These are phyloP conservation scores for Leptosomus discolor DNA, from an alignment of 2,113 vertebrate genomes.

Conservation along the genomic window DNA sequence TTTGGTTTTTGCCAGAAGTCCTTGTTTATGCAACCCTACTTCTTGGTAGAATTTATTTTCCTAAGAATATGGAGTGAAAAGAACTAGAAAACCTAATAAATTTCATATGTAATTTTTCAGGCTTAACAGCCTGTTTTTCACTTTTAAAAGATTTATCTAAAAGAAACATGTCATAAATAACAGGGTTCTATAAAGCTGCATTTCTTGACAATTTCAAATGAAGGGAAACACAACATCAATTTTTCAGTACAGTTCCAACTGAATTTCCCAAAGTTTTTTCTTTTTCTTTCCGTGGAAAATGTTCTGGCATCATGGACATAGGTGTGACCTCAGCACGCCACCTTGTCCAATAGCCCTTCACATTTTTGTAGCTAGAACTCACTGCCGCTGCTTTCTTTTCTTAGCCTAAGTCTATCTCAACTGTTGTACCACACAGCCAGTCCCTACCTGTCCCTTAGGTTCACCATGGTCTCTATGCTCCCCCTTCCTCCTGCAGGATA, in stretches of 20 bases:
- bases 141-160: background rate
- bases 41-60: background rate
- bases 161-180: background rate
- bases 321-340: background rate
- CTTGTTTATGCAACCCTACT: background rate
- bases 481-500: background rate
- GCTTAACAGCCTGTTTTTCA: background rate
- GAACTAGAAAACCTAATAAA: background rate
- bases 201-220: background rate
- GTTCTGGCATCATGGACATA: background rate
- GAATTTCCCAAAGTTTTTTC: background rate
- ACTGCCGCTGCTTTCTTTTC: background rate
- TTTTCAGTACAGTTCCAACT: background rate
- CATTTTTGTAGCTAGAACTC: background rate
- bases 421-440: background rate
- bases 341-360: background rate
- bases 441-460: background rate
- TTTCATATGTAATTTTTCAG: background rate
- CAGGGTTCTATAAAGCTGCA: background rate
- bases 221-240: background rate
- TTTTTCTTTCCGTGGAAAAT: background rate
- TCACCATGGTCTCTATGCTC: background rate
- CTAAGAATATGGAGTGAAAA: background rate
- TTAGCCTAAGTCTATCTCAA: background rate
- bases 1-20: background rate